Percentiles rank a stretch among this genome's conserved stretches.
phyloP scores from a whole-genome alignment of 2,797 vertebrate species.

The Holocentrus rufus region DNA sequence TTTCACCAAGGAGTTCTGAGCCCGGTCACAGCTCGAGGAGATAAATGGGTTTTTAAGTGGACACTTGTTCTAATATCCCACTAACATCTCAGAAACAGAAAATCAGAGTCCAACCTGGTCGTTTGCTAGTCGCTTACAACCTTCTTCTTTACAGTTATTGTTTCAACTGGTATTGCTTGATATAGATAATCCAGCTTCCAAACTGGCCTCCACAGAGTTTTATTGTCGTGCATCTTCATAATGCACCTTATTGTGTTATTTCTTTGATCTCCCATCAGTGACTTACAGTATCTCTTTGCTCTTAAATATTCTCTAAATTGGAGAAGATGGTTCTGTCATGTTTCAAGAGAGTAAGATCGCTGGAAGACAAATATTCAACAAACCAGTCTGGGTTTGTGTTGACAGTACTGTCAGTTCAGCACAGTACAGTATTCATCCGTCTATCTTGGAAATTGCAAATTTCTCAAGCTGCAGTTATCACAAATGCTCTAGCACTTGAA shows the following conservation, averaged over 20 bases:
- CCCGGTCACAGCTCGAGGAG: slow-evolving; percentile 28
- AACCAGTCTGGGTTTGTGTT: background rate
- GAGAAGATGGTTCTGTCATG: background rate
- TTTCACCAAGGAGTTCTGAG: slow-evolving; percentile 7
- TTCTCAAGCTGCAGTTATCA: slow-evolving; percentile 21
- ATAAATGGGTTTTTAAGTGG: slow-evolving; percentile 21
- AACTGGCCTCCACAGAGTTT: background rate
- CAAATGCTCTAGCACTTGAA: slow-evolving; percentile 22
- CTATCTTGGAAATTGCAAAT: slow-evolving; percentile 7
- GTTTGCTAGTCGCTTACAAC: too few species aligned
- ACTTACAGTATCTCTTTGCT: slow-evolving; percentile 1
- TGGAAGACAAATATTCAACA: background rate
- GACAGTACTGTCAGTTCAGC: background rate
- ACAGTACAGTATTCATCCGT: background rate
- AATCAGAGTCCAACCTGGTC: too few species aligned
- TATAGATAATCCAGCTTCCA: too few species aligned
- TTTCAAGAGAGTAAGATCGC: background rate
- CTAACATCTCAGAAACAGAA: background rate
- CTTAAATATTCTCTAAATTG: too few species aligned
- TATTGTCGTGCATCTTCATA: background rate
- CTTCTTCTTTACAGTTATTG: too few species aligned
- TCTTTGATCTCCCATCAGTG: slow-evolving; percentile 6
- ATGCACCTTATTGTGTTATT: background rate
- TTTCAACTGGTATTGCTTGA: too few species aligned
- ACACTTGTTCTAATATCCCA: slow-evolving; percentile 1